phyloP scores from a whole-genome alignment of 2,113 vertebrate genomes.

The Epinephelus moara region DNA sequence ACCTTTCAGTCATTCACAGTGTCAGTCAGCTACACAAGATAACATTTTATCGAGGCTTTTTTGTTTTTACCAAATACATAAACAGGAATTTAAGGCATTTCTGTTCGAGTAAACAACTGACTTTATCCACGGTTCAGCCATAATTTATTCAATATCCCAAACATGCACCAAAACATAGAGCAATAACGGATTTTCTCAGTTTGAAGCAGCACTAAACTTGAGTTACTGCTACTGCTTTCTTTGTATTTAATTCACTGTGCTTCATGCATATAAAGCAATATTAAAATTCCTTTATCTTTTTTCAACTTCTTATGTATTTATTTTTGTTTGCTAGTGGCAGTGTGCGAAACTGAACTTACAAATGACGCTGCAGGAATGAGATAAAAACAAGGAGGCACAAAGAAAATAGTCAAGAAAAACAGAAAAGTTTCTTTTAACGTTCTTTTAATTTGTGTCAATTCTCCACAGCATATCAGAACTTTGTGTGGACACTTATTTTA shows the following conservation, averaged over 20 bases:
- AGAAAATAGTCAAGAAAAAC: not conserved
- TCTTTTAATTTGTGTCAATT: not conserved
- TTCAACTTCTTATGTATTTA: not conserved
- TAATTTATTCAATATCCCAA: slow-evolving; percentile 1
- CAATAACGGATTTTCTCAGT: not conserved
- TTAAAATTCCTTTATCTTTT: not conserved
- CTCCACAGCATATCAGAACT: not conserved
- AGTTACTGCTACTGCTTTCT: not conserved
- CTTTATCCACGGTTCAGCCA: not conserved
- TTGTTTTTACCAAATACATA: slow-evolving; percentile 8
- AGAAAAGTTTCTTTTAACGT: not conserved
- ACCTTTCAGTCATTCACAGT: slow-evolving; percentile 46
- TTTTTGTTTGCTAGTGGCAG: not conserved
- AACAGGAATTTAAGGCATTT: slow-evolving; percentile 34
- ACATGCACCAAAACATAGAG: not conserved
- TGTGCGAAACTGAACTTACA: not conserved
- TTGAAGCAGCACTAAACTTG: not conserved
- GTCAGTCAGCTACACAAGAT: slow-evolving; percentile 19
- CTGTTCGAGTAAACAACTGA: not conserved
- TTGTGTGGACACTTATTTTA: not conserved
- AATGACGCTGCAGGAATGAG: not conserved
- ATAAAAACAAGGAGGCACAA: not conserved
- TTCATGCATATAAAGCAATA: not conserved
- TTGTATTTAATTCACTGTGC: not conserved
- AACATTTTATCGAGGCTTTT: slow-evolving; percentile 12